Evolutionary conservation across 2,797 vertebrate species (phyloP), one percentile per base, ranked within the genome.

Genomic region (Cryptoblepharus egeriae): DNA sequence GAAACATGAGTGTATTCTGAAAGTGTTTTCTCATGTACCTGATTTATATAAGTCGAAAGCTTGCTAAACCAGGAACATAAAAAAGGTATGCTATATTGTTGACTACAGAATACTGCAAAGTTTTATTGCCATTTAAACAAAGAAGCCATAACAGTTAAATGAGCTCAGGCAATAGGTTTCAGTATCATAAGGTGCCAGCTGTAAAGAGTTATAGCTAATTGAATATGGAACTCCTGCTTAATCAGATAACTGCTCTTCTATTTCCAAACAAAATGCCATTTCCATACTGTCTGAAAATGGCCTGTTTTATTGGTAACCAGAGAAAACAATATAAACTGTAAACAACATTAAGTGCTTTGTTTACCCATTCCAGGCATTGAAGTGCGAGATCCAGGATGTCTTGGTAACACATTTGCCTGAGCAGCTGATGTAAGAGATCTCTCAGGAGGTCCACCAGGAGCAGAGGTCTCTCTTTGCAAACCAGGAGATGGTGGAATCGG

Each of bases 341-440:
- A 96, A 96, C 96, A 96, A 96, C 94, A 94, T 95, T 95, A 95
- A 96, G 92, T 95, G 92, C 87, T 95, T 91, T 95, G 95, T 98
- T 98, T 97, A 99, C 98, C 98, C 95, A 97, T 96, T 97, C 97
- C 98, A 95, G 95, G 96, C 95, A 96, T 94, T 94, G 97, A 95
- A 95, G 97, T 96, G 92, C 96, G 97, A 94, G 97, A 97, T 95
- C 97, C 95, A 88, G 96, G 96, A 94, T 94, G 97, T 92, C 97
- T 97, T 93, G 96, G 96, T 94, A 97, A 95, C 86, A 94, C 85
- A 93, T 92, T 97, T 93, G 97, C 96, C 72, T 97, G 97, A 88
- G 96, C 92, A 87, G 95, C 94, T 92, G 96, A 91, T 92, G 95
- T 94, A 95, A 94, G 92, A 75, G 77, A 64, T 93, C 96, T 97